Conservation (phyloP, 2,113 vertebrate genomes). For the Coreoperca whiteheadi region DNA sequence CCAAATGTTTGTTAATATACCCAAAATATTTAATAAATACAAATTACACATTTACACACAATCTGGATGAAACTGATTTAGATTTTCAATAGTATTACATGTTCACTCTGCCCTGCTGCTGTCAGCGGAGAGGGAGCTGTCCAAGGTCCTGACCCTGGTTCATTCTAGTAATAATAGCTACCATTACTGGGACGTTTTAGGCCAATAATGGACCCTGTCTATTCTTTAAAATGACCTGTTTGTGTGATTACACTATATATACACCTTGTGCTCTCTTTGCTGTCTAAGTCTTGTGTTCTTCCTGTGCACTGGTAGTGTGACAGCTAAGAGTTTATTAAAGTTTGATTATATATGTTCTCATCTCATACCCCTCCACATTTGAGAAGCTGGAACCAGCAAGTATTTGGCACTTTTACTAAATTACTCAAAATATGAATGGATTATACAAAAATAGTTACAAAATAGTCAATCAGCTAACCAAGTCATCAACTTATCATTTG, state of each 20-base stretch:
- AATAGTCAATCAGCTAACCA: too few relatives aligned
- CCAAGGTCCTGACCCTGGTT: constrained; percentile 30
- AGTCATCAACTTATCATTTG: too few relatives aligned
- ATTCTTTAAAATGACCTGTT: neutral
- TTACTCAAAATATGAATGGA: too few relatives aligned
- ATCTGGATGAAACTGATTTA: neutral
- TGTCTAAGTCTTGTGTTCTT: neutral
- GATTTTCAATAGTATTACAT: neutral
- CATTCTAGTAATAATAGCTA: neutral
- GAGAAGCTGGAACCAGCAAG: neutral
- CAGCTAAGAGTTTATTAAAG: neutral
- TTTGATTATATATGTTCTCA: too few relatives aligned
- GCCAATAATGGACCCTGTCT: neutral
- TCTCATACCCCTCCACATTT: neutral
- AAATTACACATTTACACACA: neutral
- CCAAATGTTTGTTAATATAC: neutral
- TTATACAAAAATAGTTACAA: too few relatives aligned
- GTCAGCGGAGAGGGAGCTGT: constrained; percentile 30
- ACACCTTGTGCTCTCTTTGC: neutral
- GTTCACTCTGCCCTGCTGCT: neutral
- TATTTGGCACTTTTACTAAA: too few relatives aligned
- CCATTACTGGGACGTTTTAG: neutral
- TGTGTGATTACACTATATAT: neutral
- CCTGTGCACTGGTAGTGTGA: neutral
- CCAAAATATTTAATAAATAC: neutral